These are phyloP conservation scores for Crypturellus tataupa DNA, from an alignment of 2,797 vertebrate genomes.

Conservation along the genomic window DNA sequence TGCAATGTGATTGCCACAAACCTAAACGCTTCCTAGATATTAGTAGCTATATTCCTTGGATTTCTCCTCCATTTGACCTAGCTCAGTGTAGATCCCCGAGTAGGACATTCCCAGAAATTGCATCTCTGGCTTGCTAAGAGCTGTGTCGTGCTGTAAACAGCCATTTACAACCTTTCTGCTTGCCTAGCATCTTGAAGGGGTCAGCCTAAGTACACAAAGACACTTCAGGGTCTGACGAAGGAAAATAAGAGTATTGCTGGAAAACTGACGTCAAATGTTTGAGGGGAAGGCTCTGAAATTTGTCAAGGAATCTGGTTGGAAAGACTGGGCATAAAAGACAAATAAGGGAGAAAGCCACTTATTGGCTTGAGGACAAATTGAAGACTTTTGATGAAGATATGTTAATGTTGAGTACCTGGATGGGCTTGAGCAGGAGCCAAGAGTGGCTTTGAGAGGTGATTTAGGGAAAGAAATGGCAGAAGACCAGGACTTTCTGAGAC, in stretches of 20 bases:
- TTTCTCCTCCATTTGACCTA: not conserved
- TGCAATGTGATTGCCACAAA: not conserved
- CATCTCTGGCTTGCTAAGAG: not conserved
- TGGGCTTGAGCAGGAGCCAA: not conserved
- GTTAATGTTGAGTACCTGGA: not conserved
- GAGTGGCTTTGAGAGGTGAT: not conserved
- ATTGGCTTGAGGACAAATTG: not conserved
- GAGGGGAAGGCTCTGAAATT: not conserved
- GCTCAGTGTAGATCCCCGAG: not conserved
- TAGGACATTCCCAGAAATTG: not conserved
- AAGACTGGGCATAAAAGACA: not conserved
- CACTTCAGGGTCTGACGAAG: not conserved
- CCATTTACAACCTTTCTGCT: not conserved
- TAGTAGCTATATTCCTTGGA: not conserved
- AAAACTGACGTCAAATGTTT: not conserved
- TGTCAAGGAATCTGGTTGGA: not conserved
- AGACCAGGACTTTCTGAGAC: not conserved
- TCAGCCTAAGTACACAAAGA: not conserved
- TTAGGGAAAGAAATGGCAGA: not conserved
- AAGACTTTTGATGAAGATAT: not conserved
- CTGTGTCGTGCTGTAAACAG: not conserved
- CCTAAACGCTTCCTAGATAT: not conserved
- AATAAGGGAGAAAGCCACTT: not conserved
- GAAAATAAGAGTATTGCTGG: not conserved
- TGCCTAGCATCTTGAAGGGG: not conserved